Percentiles rank a stretch among this genome's conserved stretches.
These are phyloP conservation scores for Melieria omissa DNA, from an alignment of 2,888 invertebrate species.

Conservation along the genomic window DNA sequence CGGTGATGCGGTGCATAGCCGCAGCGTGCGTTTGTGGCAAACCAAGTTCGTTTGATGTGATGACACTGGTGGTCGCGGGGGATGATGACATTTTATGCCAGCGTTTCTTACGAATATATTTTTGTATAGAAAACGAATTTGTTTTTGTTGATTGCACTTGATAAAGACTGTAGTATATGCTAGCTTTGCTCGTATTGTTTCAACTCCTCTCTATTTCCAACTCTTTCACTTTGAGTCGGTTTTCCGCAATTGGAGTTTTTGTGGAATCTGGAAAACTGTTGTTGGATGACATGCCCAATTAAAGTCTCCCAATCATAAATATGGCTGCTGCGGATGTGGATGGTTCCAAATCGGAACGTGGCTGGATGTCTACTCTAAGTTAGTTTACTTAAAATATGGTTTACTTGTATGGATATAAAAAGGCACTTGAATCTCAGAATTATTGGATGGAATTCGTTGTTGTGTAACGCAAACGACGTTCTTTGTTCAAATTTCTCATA, in stretches of 20 bases:
- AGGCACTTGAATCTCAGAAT: constrained; percentile 58
- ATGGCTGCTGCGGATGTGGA: background rate
- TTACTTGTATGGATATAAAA: constrained; percentile 37
- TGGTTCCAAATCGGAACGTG: constrained; percentile 8
- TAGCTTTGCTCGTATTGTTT: too few relatives aligned
- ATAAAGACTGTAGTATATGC: too few relatives aligned
- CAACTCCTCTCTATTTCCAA: too few relatives aligned
- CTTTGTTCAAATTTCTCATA: too few relatives aligned
- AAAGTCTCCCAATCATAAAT: constrained; percentile 3
- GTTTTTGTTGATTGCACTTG: too few relatives aligned
- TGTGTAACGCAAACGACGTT: too few relatives aligned
- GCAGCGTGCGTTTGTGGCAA: constrained; percentile 48
- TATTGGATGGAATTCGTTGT: constrained; percentile 53
- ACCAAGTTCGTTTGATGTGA: constrained; percentile 61
- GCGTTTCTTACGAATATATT: constrained; percentile 11
- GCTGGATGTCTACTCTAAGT: constrained; percentile 41
- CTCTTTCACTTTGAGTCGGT: too few relatives aligned
- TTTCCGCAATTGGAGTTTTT: background rate
- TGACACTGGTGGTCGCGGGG: constrained; percentile 61
- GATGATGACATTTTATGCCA: constrained; percentile 58
- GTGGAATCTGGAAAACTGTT: constrained; percentile 18
- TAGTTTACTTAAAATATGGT: constrained; percentile 36
- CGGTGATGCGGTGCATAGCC: constrained; percentile 45
- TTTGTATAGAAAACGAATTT: too few relatives aligned
- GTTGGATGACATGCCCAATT: constrained; percentile 12